Base-by-base conservation (phyloP, 2,888 invertebrate genomes). In the Heliconius ismenius region DNA sequence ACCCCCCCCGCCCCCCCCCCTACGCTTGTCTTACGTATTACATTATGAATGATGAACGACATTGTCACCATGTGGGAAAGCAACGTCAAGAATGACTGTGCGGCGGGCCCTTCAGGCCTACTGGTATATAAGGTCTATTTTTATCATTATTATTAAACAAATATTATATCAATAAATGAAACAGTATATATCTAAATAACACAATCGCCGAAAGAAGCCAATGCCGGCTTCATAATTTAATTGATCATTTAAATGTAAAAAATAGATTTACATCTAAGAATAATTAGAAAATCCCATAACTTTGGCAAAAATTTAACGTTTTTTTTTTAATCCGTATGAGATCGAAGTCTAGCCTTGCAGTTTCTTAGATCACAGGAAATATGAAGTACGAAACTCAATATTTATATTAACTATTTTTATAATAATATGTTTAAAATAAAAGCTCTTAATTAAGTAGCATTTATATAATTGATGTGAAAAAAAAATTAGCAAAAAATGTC, bases 381-480 rank as follows among this genome's bases (percentile, higher is more conserved):
- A 21, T 32, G 24, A 39, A 78, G 76, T 76, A 62, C 39, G 18
- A 78, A 78, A 76, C 64, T 75, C 63, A 75, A 58, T 10, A 62
- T 43, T 74, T 68, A 75, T 77, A 79, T 77, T 77, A 81, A 74
- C 77, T 77, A 39, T 24, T 78, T 79, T 75, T 75, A 67, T 84
- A 83, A 84, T 74, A 75, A 75, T 77, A 76, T 78, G 65, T 73
- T 67, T 28, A 62, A 83, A 82, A 78, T 81, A 82, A 82, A 85
- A 85, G 85, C 74, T 74, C 83, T 79, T 80, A 75, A 82, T 81
- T 84, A 87, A 88, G 83, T 88, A 87, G 86, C 87, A 89, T 91
- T 77, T 90, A 91, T 92, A 92, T 92, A 92, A 91, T 92, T 91
- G 87, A 87, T 92, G 90, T 90, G 92, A 54, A 92, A 92, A 91